Percentiles rank a stretch among this genome's conserved stretches.
These are phyloP conservation scores for Drosophila repleta DNA, from an alignment of 1,140 invertebrate species.

Conservation along the genomic window DNA sequence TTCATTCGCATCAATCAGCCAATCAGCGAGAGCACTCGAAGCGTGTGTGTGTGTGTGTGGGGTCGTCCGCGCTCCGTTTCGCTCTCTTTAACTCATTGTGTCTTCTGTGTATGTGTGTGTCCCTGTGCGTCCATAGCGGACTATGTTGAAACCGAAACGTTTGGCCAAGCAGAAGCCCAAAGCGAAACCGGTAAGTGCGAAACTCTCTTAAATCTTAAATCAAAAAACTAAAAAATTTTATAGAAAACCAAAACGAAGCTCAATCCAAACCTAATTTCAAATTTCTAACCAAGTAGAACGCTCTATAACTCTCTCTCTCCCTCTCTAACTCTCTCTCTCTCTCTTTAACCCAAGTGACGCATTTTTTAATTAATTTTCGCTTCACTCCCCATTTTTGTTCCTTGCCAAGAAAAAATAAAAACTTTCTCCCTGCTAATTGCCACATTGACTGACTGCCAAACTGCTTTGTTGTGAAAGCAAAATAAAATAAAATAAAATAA, in stretches of 20 bases:
- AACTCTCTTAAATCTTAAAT: constrained; percentile 4
- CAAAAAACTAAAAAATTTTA: background rate
- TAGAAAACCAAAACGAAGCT: constrained; percentile 1
- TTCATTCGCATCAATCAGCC: constrained; percentile 13
- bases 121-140: constrained; percentile 73
- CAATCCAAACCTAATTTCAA: constrained; percentile 12
- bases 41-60: background rate
- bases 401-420: constrained; percentile 14
- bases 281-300: constrained; percentile 12
- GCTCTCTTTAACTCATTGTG: constrained; percentile 26
- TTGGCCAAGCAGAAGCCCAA: constrained; percentile 83
- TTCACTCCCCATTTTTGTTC: constrained; percentile 15
- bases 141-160: constrained; percentile 83
- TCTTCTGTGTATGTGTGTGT: constrained; percentile 67
- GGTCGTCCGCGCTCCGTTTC: constrained; percentile 8
- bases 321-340: constrained; percentile 5
- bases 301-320: constrained; percentile 4
- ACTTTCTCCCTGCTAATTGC: constrained; percentile 34
- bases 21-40: constrained; percentile 10
- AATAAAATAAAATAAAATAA: constrained; percentile 27
- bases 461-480: constrained; percentile 71
- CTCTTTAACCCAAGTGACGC: constrained; percentile 27
- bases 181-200: constrained; percentile 83
- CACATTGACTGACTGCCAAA: constrained; percentile 80
- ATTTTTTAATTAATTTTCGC: constrained; percentile 34